Evolutionary conservation across 2,797 vertebrate genomes (phyloP).

Genomic region (Lindbergichthys nudifrons): DNA sequence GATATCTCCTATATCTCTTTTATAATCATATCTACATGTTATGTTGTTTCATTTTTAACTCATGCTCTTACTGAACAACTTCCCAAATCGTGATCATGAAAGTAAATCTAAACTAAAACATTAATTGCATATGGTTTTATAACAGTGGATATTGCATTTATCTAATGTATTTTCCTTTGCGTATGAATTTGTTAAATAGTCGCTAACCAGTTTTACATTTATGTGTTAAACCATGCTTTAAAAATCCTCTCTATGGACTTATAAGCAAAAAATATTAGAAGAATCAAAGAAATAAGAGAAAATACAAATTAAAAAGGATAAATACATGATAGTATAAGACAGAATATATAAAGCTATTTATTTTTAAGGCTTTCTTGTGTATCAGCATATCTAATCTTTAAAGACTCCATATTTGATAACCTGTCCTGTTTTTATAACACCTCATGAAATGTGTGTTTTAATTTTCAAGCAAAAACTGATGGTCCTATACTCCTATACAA

Average conservation of each 20-base stretch:
- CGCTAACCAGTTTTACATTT: too few relatives aligned
- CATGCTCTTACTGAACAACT: too few relatives aligned
- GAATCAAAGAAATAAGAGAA: neutral
- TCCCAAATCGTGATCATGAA: too few relatives aligned
- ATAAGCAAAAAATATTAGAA: neutral
- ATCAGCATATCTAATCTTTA: neutral
- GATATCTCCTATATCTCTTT: too few relatives aligned
- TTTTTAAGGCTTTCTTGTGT: neutral
- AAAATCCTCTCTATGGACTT: neutral
- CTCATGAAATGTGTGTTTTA: neutral
- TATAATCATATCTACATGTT: too few relatives aligned
- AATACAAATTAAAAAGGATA: neutral
- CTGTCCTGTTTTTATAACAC: neutral
- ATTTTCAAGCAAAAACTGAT: neutral
- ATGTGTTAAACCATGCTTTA: neutral
- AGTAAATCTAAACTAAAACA: too few relatives aligned
- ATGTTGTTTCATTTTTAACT: too few relatives aligned
- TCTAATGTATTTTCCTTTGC: neutral
- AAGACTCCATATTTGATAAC: neutral
- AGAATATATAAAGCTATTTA: too few relatives aligned
- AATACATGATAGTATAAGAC: neutral
- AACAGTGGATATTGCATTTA: neutral
- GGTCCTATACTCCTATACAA: rapidly evolving
- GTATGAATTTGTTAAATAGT: neutral
- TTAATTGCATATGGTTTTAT: neutral